Percentiles rank a stretch among this genome's conserved stretches.
Evolutionary conservation across 2,888 invertebrate genomes (phyloP).

Genomic region (Drosophila formosana): DNA sequence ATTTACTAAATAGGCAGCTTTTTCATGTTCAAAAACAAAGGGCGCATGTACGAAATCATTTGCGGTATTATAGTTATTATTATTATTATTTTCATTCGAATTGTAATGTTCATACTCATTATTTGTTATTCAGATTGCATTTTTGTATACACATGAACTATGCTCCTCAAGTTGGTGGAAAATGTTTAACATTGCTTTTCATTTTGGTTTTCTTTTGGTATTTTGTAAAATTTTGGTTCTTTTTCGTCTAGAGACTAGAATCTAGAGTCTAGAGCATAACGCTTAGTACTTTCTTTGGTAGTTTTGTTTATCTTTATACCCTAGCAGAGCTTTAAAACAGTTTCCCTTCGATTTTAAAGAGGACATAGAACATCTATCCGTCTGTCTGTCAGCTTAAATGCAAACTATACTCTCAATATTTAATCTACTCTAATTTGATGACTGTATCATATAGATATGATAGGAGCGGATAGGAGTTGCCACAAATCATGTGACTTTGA

Average conservation of each 20-base stretch:
- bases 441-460: constrained; percentile 1
- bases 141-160: constrained; percentile 46
- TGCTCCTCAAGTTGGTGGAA: constrained; percentile 73
- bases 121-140: constrained; percentile 25
- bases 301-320: neutral
- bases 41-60: constrained; percentile 58
- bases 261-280: constrained; percentile 63
- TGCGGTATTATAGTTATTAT: constrained; percentile 3
- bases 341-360: neutral
- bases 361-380: neutral
- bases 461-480: neutral
- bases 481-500: neutral
- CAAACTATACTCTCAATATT: neutral
- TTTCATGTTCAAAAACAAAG: constrained; percentile 55
- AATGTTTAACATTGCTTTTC: constrained; percentile 57
- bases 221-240: constrained; percentile 77
- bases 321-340: neutral
- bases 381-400: neutral
- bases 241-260: constrained; percentile 66
- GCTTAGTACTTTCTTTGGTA: constrained; percentile 49
- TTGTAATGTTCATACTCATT: constrained; percentile 14
- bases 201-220: constrained; percentile 16
- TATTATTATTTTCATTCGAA: constrained; percentile 2
- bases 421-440: neutral
- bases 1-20: constrained; percentile 71